Percentiles rank a stretch among this genome's conserved stretches.
These are phyloP conservation scores for Drosophila colorata DNA, from an alignment of 2,888 invertebrate species.

Conservation along the genomic window DNA sequence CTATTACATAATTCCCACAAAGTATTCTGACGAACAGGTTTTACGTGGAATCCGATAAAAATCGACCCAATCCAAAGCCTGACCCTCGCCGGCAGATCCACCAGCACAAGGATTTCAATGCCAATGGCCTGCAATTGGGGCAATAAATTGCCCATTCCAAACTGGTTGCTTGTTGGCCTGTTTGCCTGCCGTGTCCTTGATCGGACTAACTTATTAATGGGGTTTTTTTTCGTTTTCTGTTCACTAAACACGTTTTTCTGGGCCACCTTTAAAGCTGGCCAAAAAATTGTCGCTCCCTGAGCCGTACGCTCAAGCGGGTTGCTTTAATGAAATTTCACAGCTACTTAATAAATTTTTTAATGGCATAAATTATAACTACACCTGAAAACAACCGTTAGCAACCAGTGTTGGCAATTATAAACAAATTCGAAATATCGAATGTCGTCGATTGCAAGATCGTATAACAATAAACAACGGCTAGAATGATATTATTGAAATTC, in stretches of 20 bases:
- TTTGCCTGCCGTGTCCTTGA: conserved; percentile 65
- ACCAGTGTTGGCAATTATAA: conserved; percentile 26
- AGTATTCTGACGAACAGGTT: conserved; percentile 73
- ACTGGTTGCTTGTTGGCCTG: conserved; percentile 54
- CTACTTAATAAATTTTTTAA: conserved; percentile 56
- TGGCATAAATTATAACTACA: conserved; percentile 29
- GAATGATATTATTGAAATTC: conserved; percentile 9
- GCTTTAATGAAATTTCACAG: conserved; percentile 54
- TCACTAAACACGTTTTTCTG: conserved; percentile 63
- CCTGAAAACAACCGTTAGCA: conserved; percentile 54
- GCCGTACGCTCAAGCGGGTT: conserved; percentile 7
- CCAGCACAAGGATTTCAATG: conserved; percentile 71
- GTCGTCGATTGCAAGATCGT: background rate
- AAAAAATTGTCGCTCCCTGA: background rate
- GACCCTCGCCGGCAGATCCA: conserved; percentile 62
- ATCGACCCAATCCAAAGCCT: conserved; percentile 29
- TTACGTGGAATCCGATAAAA: conserved; percentile 53
- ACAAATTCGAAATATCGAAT: conserved; percentile 7
- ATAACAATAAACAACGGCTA: conserved; percentile 29
- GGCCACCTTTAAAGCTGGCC: conserved; percentile 29
- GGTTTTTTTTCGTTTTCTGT: conserved; percentile 26
- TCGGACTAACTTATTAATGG: conserved; percentile 64
- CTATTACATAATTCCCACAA: conserved; percentile 66
- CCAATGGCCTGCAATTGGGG: conserved; percentile 72
- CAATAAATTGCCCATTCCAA: conserved; percentile 66